Conservation (phyloP, 1,140 invertebrate genomes). For the Berghia stephanieae region DNA sequence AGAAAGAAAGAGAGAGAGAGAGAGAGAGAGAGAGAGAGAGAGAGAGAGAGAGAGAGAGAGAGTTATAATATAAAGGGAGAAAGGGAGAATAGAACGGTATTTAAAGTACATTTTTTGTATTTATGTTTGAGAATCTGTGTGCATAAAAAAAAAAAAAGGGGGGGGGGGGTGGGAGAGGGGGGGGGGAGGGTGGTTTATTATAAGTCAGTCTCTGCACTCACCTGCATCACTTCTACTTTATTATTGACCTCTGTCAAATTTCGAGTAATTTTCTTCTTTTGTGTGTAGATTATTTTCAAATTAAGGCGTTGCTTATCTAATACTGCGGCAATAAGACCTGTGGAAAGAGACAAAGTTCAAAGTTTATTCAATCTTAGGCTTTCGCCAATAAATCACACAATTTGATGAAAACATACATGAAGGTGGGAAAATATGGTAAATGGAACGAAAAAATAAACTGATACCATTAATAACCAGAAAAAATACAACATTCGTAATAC, state of each 20-base stretch:
- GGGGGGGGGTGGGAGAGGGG: too few relatives aligned
- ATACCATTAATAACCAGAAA: too few relatives aligned
- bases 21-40: conserved; percentile 1
- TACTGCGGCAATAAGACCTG: conserved; percentile 49
- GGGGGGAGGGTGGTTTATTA: too few relatives aligned
- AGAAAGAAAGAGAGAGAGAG: conserved; percentile 8
- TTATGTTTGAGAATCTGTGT: neutral
- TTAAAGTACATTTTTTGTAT: neutral
- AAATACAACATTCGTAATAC: too few relatives aligned
- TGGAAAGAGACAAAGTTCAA: neutral
- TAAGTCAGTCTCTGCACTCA: conserved; percentile 27
- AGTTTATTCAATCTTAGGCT: too few relatives aligned
- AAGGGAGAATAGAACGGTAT: neutral
- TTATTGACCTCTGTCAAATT: conserved; percentile 34
- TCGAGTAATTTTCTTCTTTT: conserved; percentile 48
- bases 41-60: neutral
- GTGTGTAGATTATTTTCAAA: conserved; percentile 48
- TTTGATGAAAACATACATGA: too few relatives aligned
- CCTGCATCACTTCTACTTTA: conserved; percentile 41
- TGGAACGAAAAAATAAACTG: too few relatives aligned
- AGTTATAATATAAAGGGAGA: too few relatives aligned
- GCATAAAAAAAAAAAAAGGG: neutral
- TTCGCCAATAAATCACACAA: too few relatives aligned
- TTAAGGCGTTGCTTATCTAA: conserved; percentile 47
- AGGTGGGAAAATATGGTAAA: too few relatives aligned